phyloP scores from a whole-genome alignment of 1,140 invertebrate genomes.

The Prorops nasuta region DNA sequence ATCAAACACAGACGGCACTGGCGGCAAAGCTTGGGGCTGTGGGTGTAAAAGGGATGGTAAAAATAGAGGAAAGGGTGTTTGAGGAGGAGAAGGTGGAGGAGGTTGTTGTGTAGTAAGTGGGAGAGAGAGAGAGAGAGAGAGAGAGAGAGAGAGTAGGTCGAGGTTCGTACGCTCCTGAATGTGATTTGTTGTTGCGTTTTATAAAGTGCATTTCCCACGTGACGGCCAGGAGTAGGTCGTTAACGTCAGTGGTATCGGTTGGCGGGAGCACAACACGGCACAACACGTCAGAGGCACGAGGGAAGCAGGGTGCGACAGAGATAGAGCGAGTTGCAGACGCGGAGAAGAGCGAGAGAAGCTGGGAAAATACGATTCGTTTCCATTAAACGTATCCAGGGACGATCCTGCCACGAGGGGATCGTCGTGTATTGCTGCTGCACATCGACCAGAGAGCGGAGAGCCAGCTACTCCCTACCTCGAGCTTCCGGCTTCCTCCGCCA shows the following conservation, averaged over 20 bases:
- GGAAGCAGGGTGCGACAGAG: too few relatives aligned
- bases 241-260: constrained; percentile 10
- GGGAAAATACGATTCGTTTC: constrained; percentile 27
- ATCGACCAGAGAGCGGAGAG: not conserved
- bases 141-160: too few relatives aligned
- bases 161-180: constrained; percentile 16
- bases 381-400: constrained; percentile 20
- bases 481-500: not conserved
- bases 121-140: too few relatives aligned
- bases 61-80: too few relatives aligned
- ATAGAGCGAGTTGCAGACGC: too few relatives aligned
- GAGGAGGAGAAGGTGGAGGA: too few relatives aligned
- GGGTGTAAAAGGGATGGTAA: too few relatives aligned
- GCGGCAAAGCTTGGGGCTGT: too few relatives aligned
- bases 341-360: not conserved
- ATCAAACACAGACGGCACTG: constrained; percentile 27
- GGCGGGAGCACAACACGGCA: too few relatives aligned
- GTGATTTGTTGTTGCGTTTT: constrained; percentile 25
- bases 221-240: constrained; percentile 9
- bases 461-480: not conserved
- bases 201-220: not conserved
- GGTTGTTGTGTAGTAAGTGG: too few relatives aligned
- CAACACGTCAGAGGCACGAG: too few relatives aligned
- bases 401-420: constrained; percentile 20
- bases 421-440: too few relatives aligned